A percentile compares a stretch with the other conserved stretches of the same genome.
phyloP scores from a whole-genome alignment of 2,113 vertebrate species.

The Gasterosteus aculeatus region DNA sequence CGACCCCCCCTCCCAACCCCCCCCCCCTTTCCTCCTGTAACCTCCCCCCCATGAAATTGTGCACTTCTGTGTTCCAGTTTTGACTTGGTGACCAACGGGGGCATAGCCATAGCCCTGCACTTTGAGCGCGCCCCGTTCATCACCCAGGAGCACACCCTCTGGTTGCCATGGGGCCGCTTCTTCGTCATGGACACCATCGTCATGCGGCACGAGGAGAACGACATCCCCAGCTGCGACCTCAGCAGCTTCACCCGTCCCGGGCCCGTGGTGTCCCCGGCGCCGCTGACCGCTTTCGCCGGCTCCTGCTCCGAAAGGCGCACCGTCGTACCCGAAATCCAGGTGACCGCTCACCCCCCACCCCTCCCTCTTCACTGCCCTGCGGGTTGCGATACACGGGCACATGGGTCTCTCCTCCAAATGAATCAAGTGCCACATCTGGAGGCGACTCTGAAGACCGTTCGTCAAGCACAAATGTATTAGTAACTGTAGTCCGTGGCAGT shows the following conservation, averaged over 20 bases:
- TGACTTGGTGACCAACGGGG: conserved; percentile 93
- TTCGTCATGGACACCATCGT: conserved; percentile 98
- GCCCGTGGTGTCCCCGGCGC: conserved; percentile 90
- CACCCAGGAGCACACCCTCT: conserved; percentile 95
- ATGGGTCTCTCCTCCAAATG: conserved; percentile 42
- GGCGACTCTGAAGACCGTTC: conserved; percentile 53
- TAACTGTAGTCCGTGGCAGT: conserved; percentile 54
- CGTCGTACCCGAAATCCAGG: conserved; percentile 96
- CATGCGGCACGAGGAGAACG: conserved; percentile 98
- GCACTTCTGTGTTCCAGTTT: conserved; percentile 84
- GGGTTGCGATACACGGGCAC: conserved; percentile 25
- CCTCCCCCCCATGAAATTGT: conserved; percentile 37
- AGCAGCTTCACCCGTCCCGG: conserved; percentile 94
- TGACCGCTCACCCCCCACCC: conserved; percentile 54
- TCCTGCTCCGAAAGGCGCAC: conserved; percentile 90
- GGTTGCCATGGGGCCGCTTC: conserved; percentile 97
- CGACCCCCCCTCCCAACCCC: conserved; percentile 21
- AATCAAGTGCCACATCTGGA: conserved; percentile 56
- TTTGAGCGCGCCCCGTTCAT: conserved; percentile 98
- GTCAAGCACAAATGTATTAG: conserved; percentile 61
- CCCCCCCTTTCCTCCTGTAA: neutral
- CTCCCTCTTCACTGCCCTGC: conserved; percentile 2
- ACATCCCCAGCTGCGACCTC: conserved; percentile 98
- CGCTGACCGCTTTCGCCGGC: conserved; percentile 91
- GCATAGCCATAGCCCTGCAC: conserved; percentile 89